Evolutionary conservation across 2,888 invertebrate genomes (phyloP).

Genomic region (Gonocerus acuteangulatus): DNA sequence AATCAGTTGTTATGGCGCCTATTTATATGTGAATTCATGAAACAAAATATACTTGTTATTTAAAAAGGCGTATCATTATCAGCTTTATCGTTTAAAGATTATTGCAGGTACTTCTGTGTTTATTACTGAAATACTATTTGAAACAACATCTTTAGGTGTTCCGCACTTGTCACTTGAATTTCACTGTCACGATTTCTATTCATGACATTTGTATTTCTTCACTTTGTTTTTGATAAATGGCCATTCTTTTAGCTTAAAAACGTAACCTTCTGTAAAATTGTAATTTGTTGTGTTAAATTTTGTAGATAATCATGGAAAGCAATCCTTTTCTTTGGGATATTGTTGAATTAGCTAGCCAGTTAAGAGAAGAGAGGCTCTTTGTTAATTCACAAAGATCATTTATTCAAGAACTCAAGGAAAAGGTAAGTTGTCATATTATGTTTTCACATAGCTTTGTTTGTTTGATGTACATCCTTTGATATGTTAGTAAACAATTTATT

Average conservation of each 20-base stretch:
- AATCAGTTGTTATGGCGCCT: not conserved
- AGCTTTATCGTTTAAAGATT: too few species aligned
- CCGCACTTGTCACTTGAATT: not conserved
- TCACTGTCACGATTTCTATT: too few species aligned
- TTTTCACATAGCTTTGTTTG: not conserved
- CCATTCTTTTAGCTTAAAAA: too few species aligned
- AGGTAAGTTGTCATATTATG: conserved; percentile 47
- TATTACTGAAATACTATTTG: too few species aligned
- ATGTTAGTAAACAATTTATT: not conserved
- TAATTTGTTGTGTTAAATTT: not conserved
- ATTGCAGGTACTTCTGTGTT: too few species aligned
- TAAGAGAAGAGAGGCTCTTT: conserved; percentile 79
- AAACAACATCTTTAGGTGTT: not conserved
- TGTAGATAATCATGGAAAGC: conserved; percentile 15
- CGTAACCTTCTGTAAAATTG: too few species aligned
- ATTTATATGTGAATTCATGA: not conserved
- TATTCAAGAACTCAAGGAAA: conserved; percentile 67
- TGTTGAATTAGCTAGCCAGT: conserved; percentile 57
- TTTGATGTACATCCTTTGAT: too few species aligned
- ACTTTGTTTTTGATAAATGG: too few species aligned
- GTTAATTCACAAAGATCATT: conserved; percentile 77
- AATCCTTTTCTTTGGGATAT: conserved; percentile 46
- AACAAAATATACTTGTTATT: not conserved
- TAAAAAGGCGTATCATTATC: too few species aligned
- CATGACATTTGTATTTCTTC: too few species aligned